These are phyloP conservation scores for Lepas anatifera DNA, from an alignment of 2,888 invertebrate genomes.

Conservation along the genomic window DNA sequence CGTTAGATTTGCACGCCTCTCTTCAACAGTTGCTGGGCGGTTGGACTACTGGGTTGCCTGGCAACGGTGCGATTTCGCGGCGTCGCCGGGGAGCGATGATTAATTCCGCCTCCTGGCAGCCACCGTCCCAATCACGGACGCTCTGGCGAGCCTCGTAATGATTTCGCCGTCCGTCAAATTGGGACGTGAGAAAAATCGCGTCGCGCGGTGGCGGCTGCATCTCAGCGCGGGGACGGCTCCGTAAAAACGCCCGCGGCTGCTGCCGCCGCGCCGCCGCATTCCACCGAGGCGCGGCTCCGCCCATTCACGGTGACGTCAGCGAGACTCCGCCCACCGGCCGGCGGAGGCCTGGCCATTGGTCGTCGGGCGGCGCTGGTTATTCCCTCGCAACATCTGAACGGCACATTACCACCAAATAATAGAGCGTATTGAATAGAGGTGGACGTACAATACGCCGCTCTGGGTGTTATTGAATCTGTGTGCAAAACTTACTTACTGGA, in stretches of 20 bases:
- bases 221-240: background rate
- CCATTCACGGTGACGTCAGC: background rate
- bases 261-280: background rate
- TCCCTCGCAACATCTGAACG: conserved; percentile 13
- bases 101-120: background rate
- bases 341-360: background rate
- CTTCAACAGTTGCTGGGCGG: too few relatives aligned
- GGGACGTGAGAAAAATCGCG: conserved; percentile 11
- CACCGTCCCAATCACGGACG: background rate
- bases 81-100: background rate
- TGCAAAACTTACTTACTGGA: conserved; percentile 13
- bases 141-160: background rate
- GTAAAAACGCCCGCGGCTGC: background rate
- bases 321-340: background rate
- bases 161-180: conserved; percentile 8
- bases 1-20: too few relatives aligned
- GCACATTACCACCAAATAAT: conserved; percentile 15
- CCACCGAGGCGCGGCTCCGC: background rate
- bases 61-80: too few relatives aligned
- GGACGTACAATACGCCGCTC: conserved; percentile 12
- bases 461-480: conserved; percentile 9
- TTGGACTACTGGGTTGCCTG: too few relatives aligned
- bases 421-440: conserved; percentile 13
- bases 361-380: background rate
- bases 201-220: background rate